Percentiles rank a stretch among this genome's conserved stretches.
Evolutionary conservation across 2,888 invertebrate species (phyloP).

Genomic region (Galeopsomyia nigrocyanea): DNA sequence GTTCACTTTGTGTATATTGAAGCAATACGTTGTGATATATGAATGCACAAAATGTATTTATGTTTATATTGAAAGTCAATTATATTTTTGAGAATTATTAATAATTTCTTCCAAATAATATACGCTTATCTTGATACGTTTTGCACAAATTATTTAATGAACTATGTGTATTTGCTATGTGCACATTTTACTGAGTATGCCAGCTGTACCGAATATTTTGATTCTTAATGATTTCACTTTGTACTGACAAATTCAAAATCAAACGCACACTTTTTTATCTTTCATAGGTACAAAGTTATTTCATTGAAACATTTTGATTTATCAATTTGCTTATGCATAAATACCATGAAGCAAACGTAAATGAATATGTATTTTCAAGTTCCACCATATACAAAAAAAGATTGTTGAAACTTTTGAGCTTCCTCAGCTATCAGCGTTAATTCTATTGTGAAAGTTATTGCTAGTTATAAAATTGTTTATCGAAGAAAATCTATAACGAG

Average conservation of each 20-base stretch:
- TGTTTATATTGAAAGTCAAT: slow-evolving; percentile 28
- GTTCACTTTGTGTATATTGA: slow-evolving; percentile 16
- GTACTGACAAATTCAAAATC: slow-evolving; percentile 4
- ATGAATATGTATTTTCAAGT: too few species aligned
- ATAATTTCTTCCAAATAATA: slow-evolving; percentile 12
- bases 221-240: slow-evolving; percentile 19
- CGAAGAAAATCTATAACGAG: slow-evolving; percentile 32
- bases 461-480: slow-evolving; percentile 33
- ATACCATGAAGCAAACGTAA: too few species aligned
- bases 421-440: slow-evolving; percentile 33
- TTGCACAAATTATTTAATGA: background rate
- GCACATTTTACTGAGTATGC: slow-evolving; percentile 23
- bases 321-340: too few species aligned
- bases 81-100: slow-evolving; percentile 33
- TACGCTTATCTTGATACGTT: background rate
- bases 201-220: slow-evolving; percentile 18
- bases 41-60: slow-evolving; percentile 12
- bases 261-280: background rate
- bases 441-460: slow-evolving; percentile 30
- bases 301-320: too few species aligned
- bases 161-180: slow-evolving; percentile 3
- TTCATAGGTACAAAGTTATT: background rate
- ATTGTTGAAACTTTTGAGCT: slow-evolving; percentile 24
- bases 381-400: background rate
- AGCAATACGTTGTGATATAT: slow-evolving; percentile 37